Base-by-base conservation (phyloP, 2,113 vertebrate genomes). In the Cavia aperea region DNA sequence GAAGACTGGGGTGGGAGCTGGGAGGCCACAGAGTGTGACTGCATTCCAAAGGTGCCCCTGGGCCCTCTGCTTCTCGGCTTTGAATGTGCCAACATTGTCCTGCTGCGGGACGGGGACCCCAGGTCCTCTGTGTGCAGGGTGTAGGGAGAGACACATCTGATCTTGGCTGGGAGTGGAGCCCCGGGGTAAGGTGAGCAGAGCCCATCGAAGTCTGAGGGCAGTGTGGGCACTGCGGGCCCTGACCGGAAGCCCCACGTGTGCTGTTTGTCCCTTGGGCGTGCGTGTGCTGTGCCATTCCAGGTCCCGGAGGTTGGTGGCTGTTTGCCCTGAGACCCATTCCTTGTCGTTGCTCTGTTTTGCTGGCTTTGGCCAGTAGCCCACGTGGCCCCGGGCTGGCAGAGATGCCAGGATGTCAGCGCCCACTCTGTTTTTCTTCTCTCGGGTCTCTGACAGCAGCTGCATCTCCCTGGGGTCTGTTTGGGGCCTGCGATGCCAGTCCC, bases 111-210 rank as follows among this genome's bases (percentile, higher is more conserved):
- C 23, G 65, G 13, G 77, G 62, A 21, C 39, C 29, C 11, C 2
- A 23, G 18, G 39, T n/a, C 66, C 51, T 4, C 12, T 12, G 12
- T 5, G 12, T 54, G 26, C 8, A n/a, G 43, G 14, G 62, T 0
- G 0, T 5, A n/a, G 49, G 68, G 60, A 49, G 21, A 70, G 46
- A n/a, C 26, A 2, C 5, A 3, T 24, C 49, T 0, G 0, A 33
- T 51, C 79, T 36, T 21, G 65, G 58, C 63, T 13, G 90, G 51
- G 68, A 29, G 66, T 8, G 5, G 1, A 2, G n/a, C 46, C 43
- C 89, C 19, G 8, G 46, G 26, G 4, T 10, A n/a, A 19, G 18
- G 75, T 65, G 65, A 56, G 11, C 10, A 63, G 84, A 60, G 62
- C 46, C 2, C 39, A 15, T 62, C 18, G 3, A 23, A 16, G 33